Evolutionary conservation across 2,113 vertebrate genomes (phyloP), one percentile per base, ranked within the genome.

Genomic region (Glaucidium brasilianum): DNA sequence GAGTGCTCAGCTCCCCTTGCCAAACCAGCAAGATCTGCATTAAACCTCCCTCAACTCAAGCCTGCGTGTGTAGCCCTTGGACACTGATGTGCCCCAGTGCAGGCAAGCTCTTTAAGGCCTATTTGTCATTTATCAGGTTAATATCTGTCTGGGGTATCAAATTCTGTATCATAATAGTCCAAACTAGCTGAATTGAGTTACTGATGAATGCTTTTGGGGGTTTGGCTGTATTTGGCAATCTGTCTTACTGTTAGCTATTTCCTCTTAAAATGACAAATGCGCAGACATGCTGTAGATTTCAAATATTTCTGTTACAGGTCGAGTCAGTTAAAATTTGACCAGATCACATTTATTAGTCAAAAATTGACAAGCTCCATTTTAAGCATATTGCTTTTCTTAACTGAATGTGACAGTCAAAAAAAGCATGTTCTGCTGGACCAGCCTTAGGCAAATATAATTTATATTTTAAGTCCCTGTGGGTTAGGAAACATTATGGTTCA

Each of bases 391-490:
- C 26, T 73, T 92, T 95, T 76, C 43, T 85, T 90, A 90, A 75
- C 71, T 69, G 63, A 32, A 39, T 93, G 20, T 85, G 87, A 41
- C 77, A 90, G n/a, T 64, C 64, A 85, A 23, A 92, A 94, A 94
- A 90, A 67, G 5, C 35, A 29, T 58, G 27, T 10, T 96, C 17
- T 95, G 27, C 58, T 94, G 78, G 71, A 73, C 87, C 41, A 85
- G 32, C 82, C 77, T 89, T 49, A 72, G 49, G 71, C 49, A 82
- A 91, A 85, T 81, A 71, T 20, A 2, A 71, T 74, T 90, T 85
- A 23, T 92, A 68, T 79, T 87, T 27, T 49, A 18, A 85, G 43
- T 35, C 56, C 9, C 27, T 87, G n/a, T 68, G 85, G 39, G 60
- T 79, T 60, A 68, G 49, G 52, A n/a, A 90, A 58, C 12, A 23